Evolutionary conservation across 2,797 vertebrate species (phyloP).

Genomic region (Eulemur rubriventer): DNA sequence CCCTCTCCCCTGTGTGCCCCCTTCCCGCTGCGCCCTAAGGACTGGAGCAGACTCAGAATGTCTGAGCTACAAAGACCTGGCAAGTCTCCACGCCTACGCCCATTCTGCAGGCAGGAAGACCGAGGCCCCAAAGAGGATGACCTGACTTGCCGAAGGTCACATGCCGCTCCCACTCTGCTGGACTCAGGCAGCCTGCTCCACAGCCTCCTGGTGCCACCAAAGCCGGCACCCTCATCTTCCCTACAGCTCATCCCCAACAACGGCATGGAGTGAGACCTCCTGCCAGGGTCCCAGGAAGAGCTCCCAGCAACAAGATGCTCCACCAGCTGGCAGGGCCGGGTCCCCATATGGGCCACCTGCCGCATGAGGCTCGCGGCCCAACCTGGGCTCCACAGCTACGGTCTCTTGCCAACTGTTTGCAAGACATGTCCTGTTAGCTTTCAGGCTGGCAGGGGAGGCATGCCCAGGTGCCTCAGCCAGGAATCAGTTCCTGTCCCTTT

Average conservation of each 20-base stretch:
- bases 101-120: background rate
- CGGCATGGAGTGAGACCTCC: background rate
- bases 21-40: background rate
- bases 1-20: too few species aligned
- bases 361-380: background rate
- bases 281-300: background rate
- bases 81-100: background rate
- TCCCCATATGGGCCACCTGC: background rate
- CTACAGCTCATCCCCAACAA: background rate
- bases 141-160: background rate
- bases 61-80: background rate
- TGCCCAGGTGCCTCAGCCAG: accelerated
- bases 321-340: background rate
- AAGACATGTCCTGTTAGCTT: background rate
- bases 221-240: background rate
- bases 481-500: background rate
- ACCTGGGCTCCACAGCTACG: background rate
- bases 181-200: background rate
- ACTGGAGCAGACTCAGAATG: background rate
- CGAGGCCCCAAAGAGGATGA: background rate
- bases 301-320: background rate
- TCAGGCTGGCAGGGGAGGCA: background rate
- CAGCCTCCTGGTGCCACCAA: background rate
- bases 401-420: too few species aligned
- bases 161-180: background rate